These are phyloP conservation scores for Metridium senile DNA, from an alignment of 92 coral and sea anemone genomes.

Conservation along the genomic window DNA sequence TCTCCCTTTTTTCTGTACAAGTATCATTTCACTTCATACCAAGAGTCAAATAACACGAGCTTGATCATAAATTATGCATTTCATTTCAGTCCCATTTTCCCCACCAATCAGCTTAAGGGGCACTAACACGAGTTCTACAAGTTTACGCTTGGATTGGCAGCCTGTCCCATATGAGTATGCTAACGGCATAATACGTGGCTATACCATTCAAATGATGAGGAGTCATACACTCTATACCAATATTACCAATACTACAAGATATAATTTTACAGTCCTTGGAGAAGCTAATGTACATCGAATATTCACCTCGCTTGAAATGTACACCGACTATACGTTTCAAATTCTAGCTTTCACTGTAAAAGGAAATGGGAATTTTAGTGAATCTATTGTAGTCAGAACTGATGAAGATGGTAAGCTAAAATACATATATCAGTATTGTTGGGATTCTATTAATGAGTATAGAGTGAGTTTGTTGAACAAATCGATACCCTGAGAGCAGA, in stretches of 20 bases:
- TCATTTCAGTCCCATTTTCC: slow-evolving; percentile 20
- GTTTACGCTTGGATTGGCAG: slow-evolving; percentile 36
- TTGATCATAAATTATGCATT: background rate
- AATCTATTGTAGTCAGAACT: slow-evolving; percentile 45
- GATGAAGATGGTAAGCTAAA: slow-evolving; percentile 68
- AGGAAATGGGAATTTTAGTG: slow-evolving; percentile 54
- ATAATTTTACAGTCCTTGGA: slow-evolving; percentile 13
- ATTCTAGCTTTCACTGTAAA: slow-evolving; percentile 61
- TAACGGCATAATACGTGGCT: slow-evolving; percentile 47
- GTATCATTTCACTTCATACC: too few relatives aligned
- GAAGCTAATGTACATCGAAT: slow-evolving; percentile 1
- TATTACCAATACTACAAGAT: background rate
- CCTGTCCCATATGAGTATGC: slow-evolving; percentile 45
- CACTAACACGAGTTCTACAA: slow-evolving; percentile 38
- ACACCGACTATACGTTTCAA: slow-evolving; percentile 60
- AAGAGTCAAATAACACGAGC: too few relatives aligned
- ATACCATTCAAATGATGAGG: slow-evolving; percentile 5
- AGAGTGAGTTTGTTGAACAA: too few relatives aligned
- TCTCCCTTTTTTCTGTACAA: too few relatives aligned
- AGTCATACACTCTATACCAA: slow-evolving; percentile 10
- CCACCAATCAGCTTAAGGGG: slow-evolving; percentile 30
- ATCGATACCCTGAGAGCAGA: too few relatives aligned
- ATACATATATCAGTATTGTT: background rate
- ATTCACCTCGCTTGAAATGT: slow-evolving; percentile 50
- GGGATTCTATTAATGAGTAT: too few relatives aligned